These are phyloP conservation scores for Hyppa rectilinea DNA, from an alignment of 2,888 invertebrate genomes.

Conservation along the genomic window DNA sequence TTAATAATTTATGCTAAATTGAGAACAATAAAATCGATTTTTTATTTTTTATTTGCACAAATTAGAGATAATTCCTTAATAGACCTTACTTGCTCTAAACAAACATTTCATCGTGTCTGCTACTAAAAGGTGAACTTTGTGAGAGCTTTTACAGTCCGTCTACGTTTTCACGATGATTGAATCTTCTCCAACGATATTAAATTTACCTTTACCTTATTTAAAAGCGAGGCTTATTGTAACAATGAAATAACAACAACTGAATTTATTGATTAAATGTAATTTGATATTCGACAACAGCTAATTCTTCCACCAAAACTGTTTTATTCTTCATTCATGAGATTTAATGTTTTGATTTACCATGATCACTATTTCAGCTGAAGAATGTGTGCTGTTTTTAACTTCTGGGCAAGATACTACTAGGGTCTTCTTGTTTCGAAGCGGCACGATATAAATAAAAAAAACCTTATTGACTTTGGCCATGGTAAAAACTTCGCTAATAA, in stretches of 20 bases:
- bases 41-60: too few species aligned
- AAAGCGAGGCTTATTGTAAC: constrained; percentile 10
- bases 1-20: too few species aligned
- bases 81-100: neutral
- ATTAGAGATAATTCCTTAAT: neutral
- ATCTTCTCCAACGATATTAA: constrained; percentile 8
- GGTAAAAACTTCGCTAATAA: neutral
- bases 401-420: fast-evolving
- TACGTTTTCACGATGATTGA: constrained; percentile 13
- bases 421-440: neutral
- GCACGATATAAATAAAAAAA: neutral
- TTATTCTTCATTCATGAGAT: neutral
- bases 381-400: neutral
- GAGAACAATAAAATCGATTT: too few species aligned
- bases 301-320: neutral
- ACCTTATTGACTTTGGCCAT: neutral
- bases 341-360: neutral
- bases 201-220: neutral
- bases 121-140: constrained; percentile 8
- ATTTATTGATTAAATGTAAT: neutral
- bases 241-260: constrained; percentile 5
- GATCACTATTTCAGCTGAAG: neutral
- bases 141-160: constrained; percentile 4
- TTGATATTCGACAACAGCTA: neutral
- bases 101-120: constrained; percentile 2